Evolutionary conservation across 2,888 invertebrate genomes (phyloP).

Genomic region (Harmothoe impar): DNA sequence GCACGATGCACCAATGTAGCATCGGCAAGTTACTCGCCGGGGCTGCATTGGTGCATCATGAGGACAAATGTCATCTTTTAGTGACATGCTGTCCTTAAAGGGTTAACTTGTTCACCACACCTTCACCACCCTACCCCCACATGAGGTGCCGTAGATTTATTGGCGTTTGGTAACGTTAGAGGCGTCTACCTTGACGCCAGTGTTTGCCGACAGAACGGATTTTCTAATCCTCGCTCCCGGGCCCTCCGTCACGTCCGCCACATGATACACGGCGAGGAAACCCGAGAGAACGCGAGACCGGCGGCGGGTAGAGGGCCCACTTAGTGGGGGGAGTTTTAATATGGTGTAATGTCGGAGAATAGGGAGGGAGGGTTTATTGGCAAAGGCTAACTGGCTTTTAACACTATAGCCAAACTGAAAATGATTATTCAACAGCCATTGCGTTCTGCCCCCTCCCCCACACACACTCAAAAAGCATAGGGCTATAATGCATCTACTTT

Average conservation of each 20-base stretch:
- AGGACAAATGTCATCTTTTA: too few relatives aligned
- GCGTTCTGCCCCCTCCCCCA: too few relatives aligned
- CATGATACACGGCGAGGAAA: not conserved
- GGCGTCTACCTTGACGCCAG: not conserved
- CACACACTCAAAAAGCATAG: too few relatives aligned
- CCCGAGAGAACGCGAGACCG: not conserved
- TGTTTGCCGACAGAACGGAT: not conserved
- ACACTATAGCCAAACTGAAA: too few relatives aligned
- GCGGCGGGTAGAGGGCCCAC: not conserved
- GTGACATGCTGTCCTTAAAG: too few relatives aligned
- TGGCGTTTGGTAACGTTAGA: not conserved
- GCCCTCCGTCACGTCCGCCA: slow-evolving; percentile 14
- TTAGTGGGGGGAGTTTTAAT: not conserved
- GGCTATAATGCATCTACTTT: too few relatives aligned
- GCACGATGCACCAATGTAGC: too few relatives aligned
- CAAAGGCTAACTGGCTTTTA: too few relatives aligned
- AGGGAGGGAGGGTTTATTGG: not conserved
- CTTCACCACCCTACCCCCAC: not conserved
- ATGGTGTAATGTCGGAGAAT: not conserved
- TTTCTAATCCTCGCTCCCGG: not conserved
- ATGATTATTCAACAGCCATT: too few relatives aligned
- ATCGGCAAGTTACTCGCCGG: too few relatives aligned
- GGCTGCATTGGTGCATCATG: too few relatives aligned
- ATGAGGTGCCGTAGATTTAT: not conserved
- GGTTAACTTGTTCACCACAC: not conserved